These are phyloP conservation scores for Drosophila subquinaria DNA, from an alignment of 2,888 invertebrate species.

Conservation along the genomic window DNA sequence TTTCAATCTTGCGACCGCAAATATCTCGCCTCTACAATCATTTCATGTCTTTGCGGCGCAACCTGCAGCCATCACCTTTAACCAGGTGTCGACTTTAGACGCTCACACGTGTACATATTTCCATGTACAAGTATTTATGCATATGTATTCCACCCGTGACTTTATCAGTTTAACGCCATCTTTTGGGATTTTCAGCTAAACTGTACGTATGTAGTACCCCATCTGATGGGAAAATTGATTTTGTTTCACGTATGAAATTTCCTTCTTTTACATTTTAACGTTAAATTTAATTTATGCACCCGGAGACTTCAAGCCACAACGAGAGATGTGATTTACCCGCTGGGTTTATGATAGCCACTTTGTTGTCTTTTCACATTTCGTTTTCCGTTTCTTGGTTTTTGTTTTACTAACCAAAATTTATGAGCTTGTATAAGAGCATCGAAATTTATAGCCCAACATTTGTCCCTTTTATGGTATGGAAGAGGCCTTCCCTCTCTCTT, in stretches of 20 bases:
- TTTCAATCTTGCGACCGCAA: slow-evolving; percentile 25
- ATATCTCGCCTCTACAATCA: slow-evolving; percentile 61
- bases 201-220: slow-evolving; percentile 44
- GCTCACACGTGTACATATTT: not conserved
- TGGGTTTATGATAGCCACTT: slow-evolving; percentile 55
- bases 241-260: slow-evolving; percentile 29
- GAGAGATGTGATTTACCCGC: slow-evolving; percentile 69
- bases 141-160: slow-evolving; percentile 26
- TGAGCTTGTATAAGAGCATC: slow-evolving; percentile 67
- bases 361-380: slow-evolving; percentile 22
- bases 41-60: slow-evolving; percentile 59
- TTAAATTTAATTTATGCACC: slow-evolving; percentile 70
- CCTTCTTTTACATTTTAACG: slow-evolving; percentile 34
- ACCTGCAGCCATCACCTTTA: slow-evolving; percentile 45
- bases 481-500: not conserved
- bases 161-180: slow-evolving; percentile 66
- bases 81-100: slow-evolving; percentile 28
- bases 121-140: not conserved
- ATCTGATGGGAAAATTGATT: slow-evolving; percentile 66
- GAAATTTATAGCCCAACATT: slow-evolving; percentile 70
- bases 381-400: not conserved
- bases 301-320: slow-evolving; percentile 44
- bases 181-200: slow-evolving; percentile 55
- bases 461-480: slow-evolving; percentile 15
- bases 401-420: slow-evolving; percentile 59